Evolutionary conservation across 2,797 vertebrate species (phyloP), one percentile per base, ranked within the genome.

Genomic region (Gadopsis bispinosus): DNA sequence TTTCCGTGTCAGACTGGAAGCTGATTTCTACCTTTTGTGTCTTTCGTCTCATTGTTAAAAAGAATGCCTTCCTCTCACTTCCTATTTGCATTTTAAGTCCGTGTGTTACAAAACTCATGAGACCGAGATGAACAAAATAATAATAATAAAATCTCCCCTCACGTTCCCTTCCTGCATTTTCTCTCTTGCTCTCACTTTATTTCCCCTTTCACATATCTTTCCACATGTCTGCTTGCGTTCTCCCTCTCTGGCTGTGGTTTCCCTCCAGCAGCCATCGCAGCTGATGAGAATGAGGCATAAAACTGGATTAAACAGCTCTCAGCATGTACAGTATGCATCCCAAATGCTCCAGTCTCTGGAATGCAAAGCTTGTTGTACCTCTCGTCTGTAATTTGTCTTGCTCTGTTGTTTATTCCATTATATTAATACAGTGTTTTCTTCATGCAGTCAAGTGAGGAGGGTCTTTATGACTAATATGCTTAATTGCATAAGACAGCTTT

Each of bases 381-480:
- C 35, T 55, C 39, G 2, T 20, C n/a, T 51, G n/a, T 51, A 26
- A 48, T 48, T 62, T 26, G 31, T 63, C 22, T 62, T 22, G 12
- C 7, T 62, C 13, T 59, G 19, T 35, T 75, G 9, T 60, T 47
- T 33, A 19, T 31, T 39, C 6, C 35, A 29, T 54, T 45, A n/a
- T 29, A 63, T 69, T 33, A 16, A 55, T 31, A 16, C 33, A 54
- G 0, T 55, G 19, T 51, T 55, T 41, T 48, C 54, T 60, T 41
- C 63, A 31, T 63, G 61, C 73, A 58, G 64, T 48, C 54, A 41
- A 62, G 7, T 37, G 59, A 54, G 55, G 59, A 54, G 55, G 2
- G n/a, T 69, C 47, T 76, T 69, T 56, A 62, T 85, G 67, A 77
- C 53, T 61, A 75, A 80, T 62, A 17, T 33, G 20, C 37, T 65